phyloP scores from a whole-genome alignment of 2,797 vertebrate species.

The Paguma larvata region DNA sequence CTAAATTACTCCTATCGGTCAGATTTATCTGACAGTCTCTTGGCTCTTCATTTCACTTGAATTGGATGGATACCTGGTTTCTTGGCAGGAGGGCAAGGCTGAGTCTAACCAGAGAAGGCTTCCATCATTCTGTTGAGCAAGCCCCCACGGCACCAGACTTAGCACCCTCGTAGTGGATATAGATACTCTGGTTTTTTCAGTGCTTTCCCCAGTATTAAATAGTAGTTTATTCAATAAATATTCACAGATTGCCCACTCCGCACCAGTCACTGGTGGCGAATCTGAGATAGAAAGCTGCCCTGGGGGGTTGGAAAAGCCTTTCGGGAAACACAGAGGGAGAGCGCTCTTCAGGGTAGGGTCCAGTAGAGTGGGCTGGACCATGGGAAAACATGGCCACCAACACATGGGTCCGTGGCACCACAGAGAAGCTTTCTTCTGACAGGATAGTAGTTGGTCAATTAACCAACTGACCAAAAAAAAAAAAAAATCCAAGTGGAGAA shows the following conservation, averaged over 20 bases:
- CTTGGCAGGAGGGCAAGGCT: neutral
- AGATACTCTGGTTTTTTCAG: neutral
- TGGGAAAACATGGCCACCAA: neutral
- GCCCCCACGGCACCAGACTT: accelerated
- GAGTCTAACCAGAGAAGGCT: neutral
- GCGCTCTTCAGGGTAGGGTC: neutral
- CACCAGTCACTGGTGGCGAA: neutral
- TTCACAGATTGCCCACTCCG: neutral
- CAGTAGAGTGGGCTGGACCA: neutral
- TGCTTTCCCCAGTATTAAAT: neutral
- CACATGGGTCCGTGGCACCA: accelerated
- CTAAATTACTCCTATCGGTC: neutral
- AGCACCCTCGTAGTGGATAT: neutral
- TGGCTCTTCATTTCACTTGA: neutral
- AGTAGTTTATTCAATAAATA: neutral
- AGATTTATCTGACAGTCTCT: neutral
- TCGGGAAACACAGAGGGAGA: neutral
- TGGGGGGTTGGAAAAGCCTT: neutral
- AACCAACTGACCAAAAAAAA: neutral
- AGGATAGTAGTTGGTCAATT: neutral
- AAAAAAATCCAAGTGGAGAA: neutral
- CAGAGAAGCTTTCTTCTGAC: neutral
- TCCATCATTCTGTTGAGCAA: neutral
- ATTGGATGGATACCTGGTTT: neutral
- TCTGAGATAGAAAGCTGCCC: neutral